phyloP scores from a whole-genome alignment of 2,797 vertebrate species.

The Peromyscus aztecus region DNA sequence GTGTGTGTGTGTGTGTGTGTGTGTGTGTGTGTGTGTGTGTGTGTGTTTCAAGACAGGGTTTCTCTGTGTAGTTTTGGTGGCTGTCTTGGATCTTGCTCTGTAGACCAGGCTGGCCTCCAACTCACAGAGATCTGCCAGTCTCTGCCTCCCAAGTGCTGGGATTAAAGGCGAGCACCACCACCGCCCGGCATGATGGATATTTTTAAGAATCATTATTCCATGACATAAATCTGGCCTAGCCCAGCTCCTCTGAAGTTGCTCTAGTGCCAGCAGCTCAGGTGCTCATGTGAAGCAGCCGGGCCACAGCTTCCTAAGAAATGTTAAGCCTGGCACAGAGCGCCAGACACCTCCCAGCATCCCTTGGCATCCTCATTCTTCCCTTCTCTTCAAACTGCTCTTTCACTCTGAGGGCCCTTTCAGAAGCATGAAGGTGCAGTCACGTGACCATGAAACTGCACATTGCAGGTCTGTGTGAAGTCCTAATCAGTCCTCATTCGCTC shows the following conservation, averaged over 20 bases:
- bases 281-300: not conserved
- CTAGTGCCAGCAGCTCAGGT: not conserved
- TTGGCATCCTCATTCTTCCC: constrained; percentile 24
- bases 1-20: too few relatives aligned
- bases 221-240: not conserved
- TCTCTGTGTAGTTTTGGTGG: too few relatives aligned
- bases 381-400: not conserved
- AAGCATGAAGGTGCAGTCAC: not conserved
- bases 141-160: too few relatives aligned
- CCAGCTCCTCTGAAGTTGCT: not conserved
- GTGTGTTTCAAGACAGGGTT: too few relatives aligned
- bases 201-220: not conserved
- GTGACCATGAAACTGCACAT: not conserved
- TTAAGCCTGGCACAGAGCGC: not conserved
- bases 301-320: not conserved
- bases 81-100: too few relatives aligned
- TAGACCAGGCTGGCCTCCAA: too few relatives aligned
- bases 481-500: not conserved
- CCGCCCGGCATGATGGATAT: too few relatives aligned
- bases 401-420: not conserved
- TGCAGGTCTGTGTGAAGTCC: not conserved
- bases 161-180: too few relatives aligned
- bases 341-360: not conserved
- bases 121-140: too few relatives aligned
- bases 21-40: too few relatives aligned